phyloP scores from a whole-genome alignment of 2,888 invertebrate genomes.

The Epinotia demarniana region DNA sequence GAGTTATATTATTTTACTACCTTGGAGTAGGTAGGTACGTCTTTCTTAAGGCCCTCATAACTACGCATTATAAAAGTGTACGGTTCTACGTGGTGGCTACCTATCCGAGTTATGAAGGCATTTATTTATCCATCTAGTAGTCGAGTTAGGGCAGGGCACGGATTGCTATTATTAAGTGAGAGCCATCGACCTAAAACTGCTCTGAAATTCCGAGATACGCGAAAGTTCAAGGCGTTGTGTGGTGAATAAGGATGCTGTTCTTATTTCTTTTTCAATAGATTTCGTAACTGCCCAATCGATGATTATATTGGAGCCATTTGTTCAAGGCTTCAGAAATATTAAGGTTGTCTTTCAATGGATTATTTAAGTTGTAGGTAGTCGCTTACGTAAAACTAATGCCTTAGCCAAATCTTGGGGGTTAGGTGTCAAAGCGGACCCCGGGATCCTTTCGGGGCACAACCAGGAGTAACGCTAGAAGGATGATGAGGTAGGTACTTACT shows the following conservation, averaged over 20 bases:
- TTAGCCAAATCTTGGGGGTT: too few relatives aligned
- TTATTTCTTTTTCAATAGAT: slow-evolving; percentile 44
- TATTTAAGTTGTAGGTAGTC: not conserved
- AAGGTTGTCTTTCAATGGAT: not conserved
- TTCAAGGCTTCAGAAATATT: slow-evolving; percentile 1
- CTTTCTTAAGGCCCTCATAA: too few relatives aligned
- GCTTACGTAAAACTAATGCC: too few relatives aligned
- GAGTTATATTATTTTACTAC: too few relatives aligned
- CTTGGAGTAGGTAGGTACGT: too few relatives aligned
- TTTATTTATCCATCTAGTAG: slow-evolving; percentile 33
- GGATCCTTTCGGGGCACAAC: too few relatives aligned
- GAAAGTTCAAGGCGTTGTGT: slow-evolving; percentile 70
- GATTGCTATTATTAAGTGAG: slow-evolving; percentile 44
- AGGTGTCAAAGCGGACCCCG: too few relatives aligned
- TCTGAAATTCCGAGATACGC: slow-evolving; percentile 59
- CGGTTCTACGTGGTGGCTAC: not conserved
- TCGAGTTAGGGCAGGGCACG: slow-evolving; percentile 39
- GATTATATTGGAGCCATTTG: slow-evolving; percentile 1
- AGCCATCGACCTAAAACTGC: slow-evolving; percentile 42
- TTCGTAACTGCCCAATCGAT: slow-evolving; percentile 21
- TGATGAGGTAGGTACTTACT: too few relatives aligned
- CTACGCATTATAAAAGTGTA: too few relatives aligned
- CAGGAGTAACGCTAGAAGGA: too few relatives aligned
- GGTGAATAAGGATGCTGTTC: slow-evolving; percentile 54
- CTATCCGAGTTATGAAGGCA: slow-evolving; percentile 19